These are phyloP conservation scores for Anoncus sp. DNA, from an alignment of 2,888 invertebrate species.

Conservation along the genomic window DNA sequence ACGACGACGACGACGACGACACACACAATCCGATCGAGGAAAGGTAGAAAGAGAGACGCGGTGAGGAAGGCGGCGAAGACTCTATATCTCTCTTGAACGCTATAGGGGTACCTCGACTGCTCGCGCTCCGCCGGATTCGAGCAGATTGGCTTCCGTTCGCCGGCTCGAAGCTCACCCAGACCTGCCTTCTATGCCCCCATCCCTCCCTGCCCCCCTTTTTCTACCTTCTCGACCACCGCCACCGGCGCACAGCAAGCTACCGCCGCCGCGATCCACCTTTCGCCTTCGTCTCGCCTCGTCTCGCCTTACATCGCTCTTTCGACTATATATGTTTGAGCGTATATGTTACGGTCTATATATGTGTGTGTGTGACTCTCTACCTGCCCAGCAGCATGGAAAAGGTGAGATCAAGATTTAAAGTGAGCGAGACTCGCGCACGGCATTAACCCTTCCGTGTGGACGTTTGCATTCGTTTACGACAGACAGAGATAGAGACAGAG, in stretches of 20 bases:
- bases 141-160: conserved; percentile 82
- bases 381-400: conserved; percentile 67
- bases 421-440: conserved; percentile 71
- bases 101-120: conserved; percentile 73
- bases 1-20: conserved; percentile 42
- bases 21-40: conserved; percentile 45
- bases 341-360: too few relatives aligned
- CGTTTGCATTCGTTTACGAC: conserved; percentile 51
- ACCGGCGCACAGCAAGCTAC: conserved; percentile 63
- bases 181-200: conserved; percentile 78
- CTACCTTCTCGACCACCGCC: conserved; percentile 61
- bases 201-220: conserved; percentile 66
- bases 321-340: too few relatives aligned
- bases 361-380: conserved; percentile 35
- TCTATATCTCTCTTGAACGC: conserved; percentile 62
- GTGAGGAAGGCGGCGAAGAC: conserved; percentile 59
- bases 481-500: conserved; percentile 9
- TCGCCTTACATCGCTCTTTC: too few relatives aligned
- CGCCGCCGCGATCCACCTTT: conserved; percentile 58
- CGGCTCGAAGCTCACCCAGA: conserved; percentile 82
- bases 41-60: conserved; percentile 53
- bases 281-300: conserved; percentile 55
- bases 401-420: conserved; percentile 82
- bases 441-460: conserved; percentile 60
- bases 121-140: conserved; percentile 82